A percentile compares a stretch with the other conserved stretches of the same genome.
Conservation (phyloP, 2,888 invertebrate genomes). For the Altica lythri region DNA sequence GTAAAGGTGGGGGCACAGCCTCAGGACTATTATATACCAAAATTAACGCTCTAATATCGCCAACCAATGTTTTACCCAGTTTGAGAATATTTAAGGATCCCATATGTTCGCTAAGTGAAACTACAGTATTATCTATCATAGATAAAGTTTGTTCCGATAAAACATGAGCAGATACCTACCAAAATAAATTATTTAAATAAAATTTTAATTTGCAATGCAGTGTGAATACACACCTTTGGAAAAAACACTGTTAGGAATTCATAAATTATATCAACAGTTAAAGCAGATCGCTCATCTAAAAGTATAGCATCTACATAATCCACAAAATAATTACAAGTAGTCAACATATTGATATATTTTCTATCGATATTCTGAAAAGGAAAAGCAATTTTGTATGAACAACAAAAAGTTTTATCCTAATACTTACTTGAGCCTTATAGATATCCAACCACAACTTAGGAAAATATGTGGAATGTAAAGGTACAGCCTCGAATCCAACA, state of each 20-base stretch:
- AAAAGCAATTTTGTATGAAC: constrained; percentile 5
- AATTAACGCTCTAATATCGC: constrained; percentile 64
- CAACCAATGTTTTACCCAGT: constrained; percentile 60
- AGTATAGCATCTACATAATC: constrained; percentile 91
- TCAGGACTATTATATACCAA: constrained; percentile 61
- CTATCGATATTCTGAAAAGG: constrained; percentile 71
- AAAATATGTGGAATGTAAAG: constrained; percentile 85
- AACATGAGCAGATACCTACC: constrained; percentile 65
- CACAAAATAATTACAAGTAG: constrained; percentile 80
- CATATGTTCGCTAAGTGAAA: constrained; percentile 62
- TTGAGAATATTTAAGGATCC: constrained; percentile 60
- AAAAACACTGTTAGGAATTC: constrained; percentile 88
- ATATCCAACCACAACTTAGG: constrained; percentile 93
- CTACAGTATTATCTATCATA: constrained; percentile 66
- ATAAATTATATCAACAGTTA: constrained; percentile 83
- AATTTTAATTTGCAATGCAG: not conserved
- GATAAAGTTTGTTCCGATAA: constrained; percentile 65
- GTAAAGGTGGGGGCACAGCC: constrained; percentile 50
- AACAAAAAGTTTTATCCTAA: constrained; percentile 4
- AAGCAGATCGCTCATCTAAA: constrained; percentile 82
- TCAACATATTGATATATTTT: constrained; percentile 79
- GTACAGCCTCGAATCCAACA: constrained; percentile 89
- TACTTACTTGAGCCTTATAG: constrained; percentile 70
- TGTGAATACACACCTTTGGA: constrained; percentile 70
- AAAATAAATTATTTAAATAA: constrained; percentile 1